A percentile compares a stretch with the other conserved stretches of the same genome.
Conservation (phyloP, 2,113 vertebrate genomes). For the Rhabdornis inornatus region DNA sequence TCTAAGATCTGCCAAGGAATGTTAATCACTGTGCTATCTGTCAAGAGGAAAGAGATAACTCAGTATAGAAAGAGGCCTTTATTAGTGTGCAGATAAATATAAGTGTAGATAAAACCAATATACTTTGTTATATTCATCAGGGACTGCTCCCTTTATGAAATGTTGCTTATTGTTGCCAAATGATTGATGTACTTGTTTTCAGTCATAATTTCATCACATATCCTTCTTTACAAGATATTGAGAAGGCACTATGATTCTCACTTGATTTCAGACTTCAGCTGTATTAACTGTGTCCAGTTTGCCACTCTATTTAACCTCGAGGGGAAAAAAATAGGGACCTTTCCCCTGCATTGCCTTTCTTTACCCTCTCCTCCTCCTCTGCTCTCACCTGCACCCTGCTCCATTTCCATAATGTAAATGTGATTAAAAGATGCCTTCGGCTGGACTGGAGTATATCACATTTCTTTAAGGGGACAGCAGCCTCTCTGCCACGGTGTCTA, state of each 20-base stretch:
- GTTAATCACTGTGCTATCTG: conserved; percentile 42
- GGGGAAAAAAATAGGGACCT: background rate
- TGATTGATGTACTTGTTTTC: background rate
- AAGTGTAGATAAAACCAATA: conserved; percentile 1
- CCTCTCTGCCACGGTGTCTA: background rate
- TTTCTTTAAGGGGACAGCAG: background rate
- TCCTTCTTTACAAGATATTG: background rate
- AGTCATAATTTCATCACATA: background rate
- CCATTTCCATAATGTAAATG: background rate
- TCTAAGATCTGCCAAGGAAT: conserved; percentile 52
- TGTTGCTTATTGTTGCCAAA: background rate
- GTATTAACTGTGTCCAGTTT: background rate
- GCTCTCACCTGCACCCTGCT: background rate
- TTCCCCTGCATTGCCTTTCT: background rate
- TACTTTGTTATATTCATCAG: background rate
- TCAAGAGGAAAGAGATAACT: conserved; percentile 5
- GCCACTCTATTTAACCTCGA: background rate
- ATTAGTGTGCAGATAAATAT: conserved; percentile 18
- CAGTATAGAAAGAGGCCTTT: background rate
- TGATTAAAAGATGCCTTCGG: background rate
- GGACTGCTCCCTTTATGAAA: background rate
- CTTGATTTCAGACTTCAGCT: background rate
- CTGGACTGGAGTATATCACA: background rate
- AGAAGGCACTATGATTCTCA: background rate
- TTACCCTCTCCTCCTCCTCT: background rate